These are phyloP conservation scores for Myopa tessellatipennis DNA, from an alignment of 2,888 invertebrate species.

Conservation along the genomic window DNA sequence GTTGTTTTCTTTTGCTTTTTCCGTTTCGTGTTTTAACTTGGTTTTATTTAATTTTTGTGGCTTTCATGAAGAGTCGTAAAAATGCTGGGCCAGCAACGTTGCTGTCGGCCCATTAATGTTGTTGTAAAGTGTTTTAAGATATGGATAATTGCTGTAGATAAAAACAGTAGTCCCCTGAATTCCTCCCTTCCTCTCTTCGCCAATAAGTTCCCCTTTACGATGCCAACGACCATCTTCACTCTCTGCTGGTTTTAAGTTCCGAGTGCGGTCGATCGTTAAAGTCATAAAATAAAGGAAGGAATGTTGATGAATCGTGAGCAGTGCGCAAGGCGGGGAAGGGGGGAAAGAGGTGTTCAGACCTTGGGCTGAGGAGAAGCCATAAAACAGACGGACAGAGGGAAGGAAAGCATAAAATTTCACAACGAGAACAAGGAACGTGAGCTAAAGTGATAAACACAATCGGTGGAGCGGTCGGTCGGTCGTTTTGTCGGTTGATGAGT, in stretches of 20 bases:
- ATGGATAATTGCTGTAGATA: constrained; percentile 30
- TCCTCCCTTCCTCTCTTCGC: background rate
- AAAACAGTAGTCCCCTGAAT: background rate
- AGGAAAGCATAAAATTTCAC: background rate
- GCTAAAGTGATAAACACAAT: too few relatives aligned
- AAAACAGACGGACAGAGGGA: background rate
- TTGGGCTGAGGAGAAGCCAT: too few relatives aligned
- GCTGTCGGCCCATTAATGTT: constrained; percentile 14
- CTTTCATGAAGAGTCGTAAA: constrained; percentile 1
- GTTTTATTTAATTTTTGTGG: background rate
- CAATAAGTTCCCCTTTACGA: background rate
- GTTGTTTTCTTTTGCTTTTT: background rate
- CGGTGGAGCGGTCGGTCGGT: too few relatives aligned
- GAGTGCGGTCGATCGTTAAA: background rate
- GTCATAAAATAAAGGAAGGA: background rate
- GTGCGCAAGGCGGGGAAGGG: background rate
- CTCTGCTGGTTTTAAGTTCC: background rate
- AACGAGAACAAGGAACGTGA: too few relatives aligned
- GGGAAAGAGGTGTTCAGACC: background rate
- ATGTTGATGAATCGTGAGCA: background rate
- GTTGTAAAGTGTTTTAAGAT: constrained; percentile 22
- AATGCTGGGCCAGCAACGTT: background rate
- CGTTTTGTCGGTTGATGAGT: too few relatives aligned
- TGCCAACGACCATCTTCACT: background rate
- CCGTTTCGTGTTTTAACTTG: background rate